Percentiles rank a stretch among this genome's conserved stretches.
Evolutionary conservation across 2,797 vertebrate genomes (phyloP).

Genomic region (Salmo trutta): DNA sequence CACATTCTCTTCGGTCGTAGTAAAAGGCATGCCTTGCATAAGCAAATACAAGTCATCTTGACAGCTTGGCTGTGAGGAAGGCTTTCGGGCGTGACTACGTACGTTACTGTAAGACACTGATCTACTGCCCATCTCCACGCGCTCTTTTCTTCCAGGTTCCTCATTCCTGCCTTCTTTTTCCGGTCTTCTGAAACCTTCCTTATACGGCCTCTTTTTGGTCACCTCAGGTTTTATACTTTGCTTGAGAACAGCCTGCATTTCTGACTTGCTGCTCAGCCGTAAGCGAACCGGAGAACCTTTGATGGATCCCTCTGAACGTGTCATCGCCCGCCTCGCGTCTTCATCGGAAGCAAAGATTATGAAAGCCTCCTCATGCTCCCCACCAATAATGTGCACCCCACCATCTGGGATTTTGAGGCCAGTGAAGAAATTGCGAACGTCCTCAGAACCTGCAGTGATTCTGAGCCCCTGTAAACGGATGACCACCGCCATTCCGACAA

Average conservation of each 20-base stretch:
- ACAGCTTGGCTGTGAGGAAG: conserved; percentile 39
- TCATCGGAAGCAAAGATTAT: conserved; percentile 98
- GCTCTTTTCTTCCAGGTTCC: conserved; percentile 54
- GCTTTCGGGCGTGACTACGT: conserved; percentile 62
- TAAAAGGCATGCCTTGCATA: conserved; percentile 90
- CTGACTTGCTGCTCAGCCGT: conserved; percentile 94
- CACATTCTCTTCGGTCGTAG: conserved; percentile 84
- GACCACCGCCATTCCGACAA: conserved; percentile 96
- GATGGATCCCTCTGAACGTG: conserved; percentile 88
- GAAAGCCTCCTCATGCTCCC: conserved; percentile 93
- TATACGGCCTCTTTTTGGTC: conserved; percentile 69
- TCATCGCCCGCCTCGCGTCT: conserved; percentile 97
- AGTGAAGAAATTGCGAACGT: conserved; percentile 99
- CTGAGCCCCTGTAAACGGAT: conserved; percentile 99
- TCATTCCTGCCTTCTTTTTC: conserved; percentile 61
- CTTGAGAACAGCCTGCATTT: conserved; percentile 93
- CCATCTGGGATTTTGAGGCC: conserved; percentile 99
- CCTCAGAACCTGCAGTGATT: conserved; percentile 92
- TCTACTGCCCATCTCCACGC: conserved; percentile 48
- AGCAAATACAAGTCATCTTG: conserved; percentile 78
- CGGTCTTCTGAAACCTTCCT: conserved; percentile 68
- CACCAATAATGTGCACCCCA: conserved; percentile 99
- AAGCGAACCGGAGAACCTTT: conserved; percentile 83
- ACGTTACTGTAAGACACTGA: conserved; percentile 28
- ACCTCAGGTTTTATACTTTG: conserved; percentile 79